phyloP scores from a whole-genome alignment of 2,113 vertebrate species.

The Calypte anna region DNA sequence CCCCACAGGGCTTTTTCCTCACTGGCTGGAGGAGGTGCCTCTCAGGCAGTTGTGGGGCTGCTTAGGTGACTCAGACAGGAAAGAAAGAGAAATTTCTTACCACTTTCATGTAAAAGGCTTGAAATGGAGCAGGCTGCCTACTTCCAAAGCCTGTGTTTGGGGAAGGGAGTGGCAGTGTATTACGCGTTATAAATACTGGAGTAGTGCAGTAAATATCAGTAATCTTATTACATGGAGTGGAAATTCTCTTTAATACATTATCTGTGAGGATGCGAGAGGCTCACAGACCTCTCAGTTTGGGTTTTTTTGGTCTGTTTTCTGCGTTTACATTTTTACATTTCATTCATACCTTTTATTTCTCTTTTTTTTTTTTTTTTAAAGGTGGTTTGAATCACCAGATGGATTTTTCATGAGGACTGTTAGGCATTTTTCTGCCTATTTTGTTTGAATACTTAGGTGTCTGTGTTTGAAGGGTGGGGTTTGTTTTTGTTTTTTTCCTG shows the following conservation, averaged over 20 bases:
- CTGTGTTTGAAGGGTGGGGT: slow-evolving; percentile 53
- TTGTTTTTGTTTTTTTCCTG: slow-evolving; percentile 54
- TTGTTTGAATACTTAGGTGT: slow-evolving; percentile 62
- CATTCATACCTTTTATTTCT: slow-evolving; percentile 11
- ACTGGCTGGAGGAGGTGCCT: background rate
- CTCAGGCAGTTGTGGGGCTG: background rate
- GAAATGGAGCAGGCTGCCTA: background rate
- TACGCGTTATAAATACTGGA: slow-evolving; percentile 17
- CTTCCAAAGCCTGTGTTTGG: background rate
- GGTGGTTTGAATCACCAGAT: slow-evolving; percentile 28
- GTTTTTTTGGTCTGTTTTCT: slow-evolving; percentile 5
- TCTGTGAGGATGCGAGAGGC: slow-evolving; percentile 33
- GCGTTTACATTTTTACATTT: slow-evolving; percentile 53
- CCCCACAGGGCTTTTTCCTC: background rate
- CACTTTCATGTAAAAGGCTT: background rate
- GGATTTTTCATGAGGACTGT: slow-evolving; percentile 45
- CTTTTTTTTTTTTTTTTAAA: background rate
- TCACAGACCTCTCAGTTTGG: background rate
- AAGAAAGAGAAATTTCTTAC: background rate
- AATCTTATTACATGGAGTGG: slow-evolving; percentile 52
- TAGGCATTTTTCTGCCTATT: background rate
- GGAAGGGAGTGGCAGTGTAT: background rate
- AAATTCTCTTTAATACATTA: slow-evolving; percentile 55
- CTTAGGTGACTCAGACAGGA: background rate
- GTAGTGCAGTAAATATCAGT: slow-evolving; percentile 46